These are phyloP conservation scores for Scolanthus callimorphus DNA, from an alignment of 92 coral and sea anemone species.

Conservation along the genomic window DNA sequence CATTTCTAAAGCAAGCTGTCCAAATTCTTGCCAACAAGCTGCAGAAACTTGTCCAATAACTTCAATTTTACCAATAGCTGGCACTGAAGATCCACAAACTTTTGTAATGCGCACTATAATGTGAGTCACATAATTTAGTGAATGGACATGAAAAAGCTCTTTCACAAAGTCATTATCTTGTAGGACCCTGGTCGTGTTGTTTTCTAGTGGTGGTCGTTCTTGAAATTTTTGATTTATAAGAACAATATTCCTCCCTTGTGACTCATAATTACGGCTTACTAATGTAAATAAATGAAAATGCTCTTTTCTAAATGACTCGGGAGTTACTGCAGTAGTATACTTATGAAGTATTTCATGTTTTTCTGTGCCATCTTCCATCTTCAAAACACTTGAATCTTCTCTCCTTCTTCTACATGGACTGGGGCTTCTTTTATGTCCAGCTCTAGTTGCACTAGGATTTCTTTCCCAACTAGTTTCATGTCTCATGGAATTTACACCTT, in stretches of 20 bases:
- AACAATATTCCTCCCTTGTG: conserved; percentile 51
- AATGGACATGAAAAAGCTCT: conserved; percentile 61
- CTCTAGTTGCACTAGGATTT: too few relatives aligned
- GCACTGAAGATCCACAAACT: conserved; percentile 70
- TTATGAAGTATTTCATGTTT: too few relatives aligned
- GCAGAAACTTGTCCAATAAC: conserved; percentile 81
- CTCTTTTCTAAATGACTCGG: conserved; percentile 55
- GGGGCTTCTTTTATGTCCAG: too few relatives aligned
- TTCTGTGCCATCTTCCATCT: too few relatives aligned
- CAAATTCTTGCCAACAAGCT: conserved; percentile 36
- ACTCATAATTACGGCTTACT: conserved; percentile 55
- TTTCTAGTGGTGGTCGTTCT: conserved; percentile 22
- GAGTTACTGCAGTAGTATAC: conserved; percentile 21
- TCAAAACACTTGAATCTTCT: too few relatives aligned
- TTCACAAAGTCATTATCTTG: conserved; percentile 9
- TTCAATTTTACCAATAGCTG: conserved; percentile 79
- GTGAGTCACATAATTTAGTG: conserved; percentile 63
- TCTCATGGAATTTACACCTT: too few relatives aligned
- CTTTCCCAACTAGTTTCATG: too few relatives aligned
- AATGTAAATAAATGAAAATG: conserved; percentile 52
- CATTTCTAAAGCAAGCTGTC: conserved; percentile 37
- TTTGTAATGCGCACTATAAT: conserved; percentile 57
- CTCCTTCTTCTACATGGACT: too few relatives aligned
- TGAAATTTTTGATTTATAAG: conserved; percentile 53
- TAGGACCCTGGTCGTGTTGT: not conserved